These are phyloP conservation scores for Pararge aegeria DNA, from an alignment of 1,140 invertebrate species.

Conservation along the genomic window DNA sequence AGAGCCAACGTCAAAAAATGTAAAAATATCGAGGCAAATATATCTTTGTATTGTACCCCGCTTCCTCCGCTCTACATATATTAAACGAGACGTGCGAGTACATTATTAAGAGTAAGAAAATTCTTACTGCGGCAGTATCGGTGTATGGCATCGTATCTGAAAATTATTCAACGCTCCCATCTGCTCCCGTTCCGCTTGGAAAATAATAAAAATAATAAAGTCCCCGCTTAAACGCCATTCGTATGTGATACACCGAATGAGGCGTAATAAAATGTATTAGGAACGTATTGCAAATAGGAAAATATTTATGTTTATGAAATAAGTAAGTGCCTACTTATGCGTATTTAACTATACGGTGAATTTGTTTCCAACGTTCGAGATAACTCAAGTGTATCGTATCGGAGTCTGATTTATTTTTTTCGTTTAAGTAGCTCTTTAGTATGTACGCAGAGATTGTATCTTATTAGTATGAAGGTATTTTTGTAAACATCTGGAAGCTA, in stretches of 20 bases:
- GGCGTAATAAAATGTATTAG: slow-evolving; percentile 71
- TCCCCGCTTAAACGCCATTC: slow-evolving; percentile 71
- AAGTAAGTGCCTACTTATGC: background rate
- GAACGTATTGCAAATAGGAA: slow-evolving; percentile 62
- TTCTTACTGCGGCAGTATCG: slow-evolving; percentile 49
- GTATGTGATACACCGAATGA: slow-evolving; percentile 71
- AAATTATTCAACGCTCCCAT: slow-evolving; percentile 59
- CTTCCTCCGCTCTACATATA: slow-evolving; percentile 12
- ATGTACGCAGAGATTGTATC: background rate
- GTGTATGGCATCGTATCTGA: slow-evolving; percentile 46
- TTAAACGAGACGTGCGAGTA: slow-evolving; percentile 36
- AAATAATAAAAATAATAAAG: slow-evolving; percentile 63
- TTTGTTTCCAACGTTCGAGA: slow-evolving; percentile 7
- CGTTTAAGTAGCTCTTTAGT: background rate
- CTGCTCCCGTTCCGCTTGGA: slow-evolving; percentile 58
- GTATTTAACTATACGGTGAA: background rate
- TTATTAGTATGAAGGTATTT: background rate
- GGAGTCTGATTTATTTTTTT: slow-evolving; percentile 5
- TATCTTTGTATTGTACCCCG: slow-evolving; percentile 11
- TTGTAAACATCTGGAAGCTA: background rate
- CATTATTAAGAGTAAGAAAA: slow-evolving; percentile 37
- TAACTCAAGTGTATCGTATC: slow-evolving; percentile 5
- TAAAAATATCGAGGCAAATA: slow-evolving; percentile 2
- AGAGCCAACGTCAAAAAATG: background rate
- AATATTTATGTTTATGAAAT: slow-evolving; percentile 19